A percentile compares a stretch with the other conserved stretches of the same genome.
phyloP scores from a whole-genome alignment of 2,888 invertebrate genomes.

The Altica lythri region DNA sequence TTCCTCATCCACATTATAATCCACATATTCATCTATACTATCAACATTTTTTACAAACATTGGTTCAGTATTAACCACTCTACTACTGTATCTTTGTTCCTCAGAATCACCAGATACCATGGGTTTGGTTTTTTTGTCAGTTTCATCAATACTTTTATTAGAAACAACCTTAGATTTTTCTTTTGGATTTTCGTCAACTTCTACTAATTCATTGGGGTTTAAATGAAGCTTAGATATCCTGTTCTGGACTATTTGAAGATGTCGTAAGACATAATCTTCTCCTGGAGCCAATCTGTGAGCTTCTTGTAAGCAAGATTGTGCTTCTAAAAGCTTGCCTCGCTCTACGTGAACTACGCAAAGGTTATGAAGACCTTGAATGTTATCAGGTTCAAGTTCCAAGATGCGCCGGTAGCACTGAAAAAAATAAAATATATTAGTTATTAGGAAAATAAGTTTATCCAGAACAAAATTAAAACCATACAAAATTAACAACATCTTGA shows the following conservation, averaged over 20 bases:
- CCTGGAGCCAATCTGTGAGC: constrained; percentile 83
- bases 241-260: constrained; percentile 85
- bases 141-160: constrained; percentile 54
- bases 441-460: too few relatives aligned
- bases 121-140: constrained; percentile 53
- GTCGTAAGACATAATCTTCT: constrained; percentile 89
- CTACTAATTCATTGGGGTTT: constrained; percentile 48
- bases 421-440: too few relatives aligned
- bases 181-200: constrained; percentile 43
- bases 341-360: constrained; percentile 96
- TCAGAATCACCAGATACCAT: constrained; percentile 55
- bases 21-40: constrained; percentile 45
- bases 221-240: constrained; percentile 60
- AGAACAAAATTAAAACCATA: too few relatives aligned
- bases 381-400: constrained; percentile 82
- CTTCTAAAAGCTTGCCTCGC: constrained; percentile 81
- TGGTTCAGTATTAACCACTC: constrained; percentile 57
- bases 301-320: constrained; percentile 81
- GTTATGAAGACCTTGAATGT: constrained; percentile 94
- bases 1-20: constrained; percentile 34
- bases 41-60: constrained; percentile 55
- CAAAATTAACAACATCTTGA: too few relatives aligned
- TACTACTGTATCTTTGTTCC: constrained; percentile 55
- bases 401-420: constrained; percentile 88
- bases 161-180: constrained; percentile 53